Evolutionary conservation across 2,797 vertebrate species (phyloP).

Genomic region (Neomorphus geoffroyi): DNA sequence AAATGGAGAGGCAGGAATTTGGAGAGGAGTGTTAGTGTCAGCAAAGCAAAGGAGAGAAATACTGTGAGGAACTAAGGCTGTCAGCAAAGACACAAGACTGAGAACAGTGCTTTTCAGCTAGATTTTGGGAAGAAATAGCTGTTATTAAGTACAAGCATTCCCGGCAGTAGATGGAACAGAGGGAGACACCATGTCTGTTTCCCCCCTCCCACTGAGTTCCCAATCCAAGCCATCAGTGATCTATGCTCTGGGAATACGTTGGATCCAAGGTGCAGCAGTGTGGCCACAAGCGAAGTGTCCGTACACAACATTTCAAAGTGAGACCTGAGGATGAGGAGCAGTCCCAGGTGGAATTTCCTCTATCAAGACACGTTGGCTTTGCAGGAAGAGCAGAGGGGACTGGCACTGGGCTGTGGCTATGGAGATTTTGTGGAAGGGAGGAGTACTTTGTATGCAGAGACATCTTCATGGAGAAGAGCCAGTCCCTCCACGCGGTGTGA

Average conservation of each 20-base stretch:
- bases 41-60: not conserved
- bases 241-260: not conserved
- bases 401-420: not conserved
- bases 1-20: not conserved
- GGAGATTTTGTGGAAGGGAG: not conserved
- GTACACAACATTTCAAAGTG: not conserved
- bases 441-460: not conserved
- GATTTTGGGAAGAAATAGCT: not conserved
- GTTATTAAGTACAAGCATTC: not conserved
- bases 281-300: not conserved
- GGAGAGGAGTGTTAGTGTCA: not conserved
- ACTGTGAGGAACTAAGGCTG: not conserved
- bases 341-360: not conserved
- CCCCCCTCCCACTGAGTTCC: not conserved
- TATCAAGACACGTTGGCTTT: not conserved
- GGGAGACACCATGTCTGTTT: not conserved
- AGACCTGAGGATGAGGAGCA: not conserved
- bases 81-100: not conserved
- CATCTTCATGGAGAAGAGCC: not conserved
- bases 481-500: not conserved
- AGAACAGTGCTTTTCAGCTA: not conserved
- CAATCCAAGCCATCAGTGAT: not conserved
- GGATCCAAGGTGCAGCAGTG: not conserved
- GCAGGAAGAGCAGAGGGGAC: not conserved
- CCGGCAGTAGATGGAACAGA: not conserved